Percentiles rank a stretch among this genome's conserved stretches.
Evolutionary conservation across 2,888 invertebrate genomes (phyloP).

Genomic region (Elgonia sp.): DNA sequence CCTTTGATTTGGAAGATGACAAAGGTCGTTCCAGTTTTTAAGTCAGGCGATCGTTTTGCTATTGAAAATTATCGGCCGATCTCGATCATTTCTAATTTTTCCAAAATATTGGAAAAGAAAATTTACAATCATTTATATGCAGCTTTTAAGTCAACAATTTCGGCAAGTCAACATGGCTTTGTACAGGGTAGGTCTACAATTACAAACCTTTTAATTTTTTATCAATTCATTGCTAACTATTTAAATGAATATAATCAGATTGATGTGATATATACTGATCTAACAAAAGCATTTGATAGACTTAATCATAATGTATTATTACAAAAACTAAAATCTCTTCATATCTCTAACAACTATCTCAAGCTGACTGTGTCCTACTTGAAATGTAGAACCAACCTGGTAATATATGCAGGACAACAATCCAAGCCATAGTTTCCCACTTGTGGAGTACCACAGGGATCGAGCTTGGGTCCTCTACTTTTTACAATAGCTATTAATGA

Average conservation of each 20-base stretch:
- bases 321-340: background rate
- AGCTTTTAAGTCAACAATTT: background rate
- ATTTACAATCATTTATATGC: background rate
- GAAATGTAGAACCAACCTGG: background rate
- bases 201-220: background rate
- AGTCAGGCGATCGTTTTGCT: background rate
- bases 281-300: slow-evolving; percentile 4
- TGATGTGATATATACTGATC: slow-evolving; percentile 6
- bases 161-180: slow-evolving; percentile 8
- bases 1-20: background rate
- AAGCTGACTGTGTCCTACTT: background rate
- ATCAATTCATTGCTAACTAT: background rate
- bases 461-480: background rate
- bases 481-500: slow-evolving; percentile 7
- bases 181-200: slow-evolving; percentile 9
- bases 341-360: background rate
- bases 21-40: background rate
- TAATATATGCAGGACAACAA: background rate
- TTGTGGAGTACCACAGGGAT: slow-evolving; percentile 3
- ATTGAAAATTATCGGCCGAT: slow-evolving; percentile 27
- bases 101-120: slow-evolving; percentile 7
- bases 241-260: slow-evolving; percentile 10
- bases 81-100: slow-evolving; percentile 10
- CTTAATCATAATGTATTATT: background rate
- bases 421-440: background rate